Percentiles rank a stretch among this genome's conserved stretches.
These are phyloP conservation scores for Antedon bifida DNA, from an alignment of 35 echinoderm and acorn worm genomes.

Conservation along the genomic window DNA sequence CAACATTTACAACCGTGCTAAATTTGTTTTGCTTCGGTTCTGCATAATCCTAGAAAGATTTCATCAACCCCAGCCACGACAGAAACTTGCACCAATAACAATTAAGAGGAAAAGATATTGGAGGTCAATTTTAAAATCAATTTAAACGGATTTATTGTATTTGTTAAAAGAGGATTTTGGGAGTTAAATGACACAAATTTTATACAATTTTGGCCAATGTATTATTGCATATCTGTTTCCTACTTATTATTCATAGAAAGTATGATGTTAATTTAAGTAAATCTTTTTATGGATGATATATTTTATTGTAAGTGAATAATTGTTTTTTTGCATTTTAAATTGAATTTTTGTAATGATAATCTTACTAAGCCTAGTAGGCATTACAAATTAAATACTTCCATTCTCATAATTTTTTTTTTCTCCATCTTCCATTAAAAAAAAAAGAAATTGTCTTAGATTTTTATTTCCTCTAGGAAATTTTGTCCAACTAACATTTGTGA, in stretches of 20 bases:
- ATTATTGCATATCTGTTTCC: neutral
- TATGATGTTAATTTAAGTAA: neutral
- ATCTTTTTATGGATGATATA: neutral
- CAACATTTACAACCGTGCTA: no score
- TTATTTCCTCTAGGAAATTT: no score
- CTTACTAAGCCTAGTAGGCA: no score
- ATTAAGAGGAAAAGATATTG: neutral
- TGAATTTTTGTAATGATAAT: no score
- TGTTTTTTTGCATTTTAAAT: neutral
- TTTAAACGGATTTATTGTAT: neutral
- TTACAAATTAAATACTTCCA: no score
- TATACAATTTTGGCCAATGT: neutral
- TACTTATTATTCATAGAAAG: neutral
- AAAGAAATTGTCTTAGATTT: no score
- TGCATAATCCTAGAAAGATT: neutral
- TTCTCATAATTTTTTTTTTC: no score
- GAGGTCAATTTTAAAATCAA: neutral
- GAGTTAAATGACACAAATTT: neutral
- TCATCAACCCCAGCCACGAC: neutral
- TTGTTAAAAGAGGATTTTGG: neutral
- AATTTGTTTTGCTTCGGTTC: neutral
- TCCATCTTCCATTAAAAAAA: no score
- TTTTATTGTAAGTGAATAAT: neutral
- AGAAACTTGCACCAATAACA: neutral
- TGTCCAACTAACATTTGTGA: no score